Evolutionary conservation across 1,140 invertebrate genomes (phyloP), one percentile per base, ranked within the genome.

Genomic region (Helicoverpa zea): DNA sequence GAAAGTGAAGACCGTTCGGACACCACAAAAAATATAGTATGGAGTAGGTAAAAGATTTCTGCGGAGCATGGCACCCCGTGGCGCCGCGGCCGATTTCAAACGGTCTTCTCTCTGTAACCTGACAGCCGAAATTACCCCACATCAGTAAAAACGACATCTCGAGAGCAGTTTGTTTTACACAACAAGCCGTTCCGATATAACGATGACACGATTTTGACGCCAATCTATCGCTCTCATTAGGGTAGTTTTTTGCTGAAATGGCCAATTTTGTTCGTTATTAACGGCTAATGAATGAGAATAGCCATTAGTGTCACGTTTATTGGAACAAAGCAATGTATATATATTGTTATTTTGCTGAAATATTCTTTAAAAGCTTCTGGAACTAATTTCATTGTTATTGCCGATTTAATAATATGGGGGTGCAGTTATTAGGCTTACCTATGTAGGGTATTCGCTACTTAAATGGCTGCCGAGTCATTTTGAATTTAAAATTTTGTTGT

Each of bases 51-150:
- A 88, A 88, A 80, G 82, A 91, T 88, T 93, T 93, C 89, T 87
- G 89, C 91, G 87, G 86, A 91, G 63, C 85, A 72, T 16, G 89
- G 83, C 92, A 73, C 90, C 92, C 93, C 68, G 89, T 78, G 76
- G 93, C 35, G 91, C 35, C 72, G 88, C 92, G 93, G 93, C 85
- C 82, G 76, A 70, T 54, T 77, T 84, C 89, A 94, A 93, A 94
- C 82, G 86, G n/a, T 61, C 81, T 76, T 86, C 87, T 88, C 85
- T 91, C 84, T 88, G 79, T 63, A 47, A 80, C 86, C 73, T 94
- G 92, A 94, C 93, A 94, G 90, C 92, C 92, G 93, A 92, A 92
- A 93, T 92, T 88, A 88, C 87, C 84, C 87, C 86, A 87, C 86
- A 88, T 87, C 75, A 87, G 85, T 86, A 91, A 90, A 91, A 92